Conservation (phyloP, 2,113 vertebrate species). For the Pteronura brasiliensis region DNA sequence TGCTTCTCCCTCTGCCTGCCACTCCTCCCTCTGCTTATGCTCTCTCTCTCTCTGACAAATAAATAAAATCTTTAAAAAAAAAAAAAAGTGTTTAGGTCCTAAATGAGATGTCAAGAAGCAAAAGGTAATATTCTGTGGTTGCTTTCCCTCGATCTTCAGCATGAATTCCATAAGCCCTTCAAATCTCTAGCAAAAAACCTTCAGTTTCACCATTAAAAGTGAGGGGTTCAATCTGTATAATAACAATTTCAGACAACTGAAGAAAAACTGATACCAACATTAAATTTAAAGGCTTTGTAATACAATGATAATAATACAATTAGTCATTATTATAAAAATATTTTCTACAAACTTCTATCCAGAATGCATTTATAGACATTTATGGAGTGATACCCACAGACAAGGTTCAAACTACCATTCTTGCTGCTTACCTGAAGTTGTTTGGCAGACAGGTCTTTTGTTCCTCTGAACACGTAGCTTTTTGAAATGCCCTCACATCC, state of each 20-base stretch:
- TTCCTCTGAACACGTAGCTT: constrained; percentile 98
- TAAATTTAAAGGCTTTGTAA: background rate
- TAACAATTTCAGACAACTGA: background rate
- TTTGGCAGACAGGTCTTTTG: constrained; percentile 95
- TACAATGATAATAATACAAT: background rate
- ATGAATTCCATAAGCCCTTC: background rate
- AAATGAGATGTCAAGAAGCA: background rate
- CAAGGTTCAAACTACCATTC: background rate
- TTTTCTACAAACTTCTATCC: constrained; percentile 3
- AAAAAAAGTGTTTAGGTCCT: background rate
- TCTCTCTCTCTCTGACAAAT: no score
- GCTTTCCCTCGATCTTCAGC: background rate
- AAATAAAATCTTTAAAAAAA: no score
- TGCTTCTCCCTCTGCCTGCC: no score
- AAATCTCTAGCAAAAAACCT: background rate
- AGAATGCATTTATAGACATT: constrained; percentile 11
- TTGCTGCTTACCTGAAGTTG: constrained; percentile 91
- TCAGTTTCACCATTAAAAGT: background rate
- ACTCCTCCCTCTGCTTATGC: no score
- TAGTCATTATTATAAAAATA: background rate
- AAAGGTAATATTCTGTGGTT: background rate
- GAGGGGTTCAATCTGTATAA: background rate
- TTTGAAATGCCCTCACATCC: constrained; percentile 99
- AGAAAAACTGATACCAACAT: constrained; percentile 1
- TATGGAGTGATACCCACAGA: background rate